phyloP scores from a whole-genome alignment of 2,888 invertebrate genomes.

The Cantharis lateralis region DNA sequence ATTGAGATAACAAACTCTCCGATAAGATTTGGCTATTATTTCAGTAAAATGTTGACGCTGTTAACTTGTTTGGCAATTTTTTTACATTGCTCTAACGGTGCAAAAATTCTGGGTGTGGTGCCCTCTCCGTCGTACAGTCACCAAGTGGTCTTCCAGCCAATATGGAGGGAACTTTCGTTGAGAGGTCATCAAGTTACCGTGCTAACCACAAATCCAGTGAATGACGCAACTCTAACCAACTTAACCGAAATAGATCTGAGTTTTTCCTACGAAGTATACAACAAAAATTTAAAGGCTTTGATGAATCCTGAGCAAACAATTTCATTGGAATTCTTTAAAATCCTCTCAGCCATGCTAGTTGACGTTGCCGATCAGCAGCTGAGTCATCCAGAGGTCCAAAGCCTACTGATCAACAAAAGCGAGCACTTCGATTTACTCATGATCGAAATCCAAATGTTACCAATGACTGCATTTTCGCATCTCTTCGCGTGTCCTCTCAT shows the following conservation, averaged over 20 bases:
- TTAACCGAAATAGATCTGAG: constrained; percentile 53
- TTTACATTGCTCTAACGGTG: constrained; percentile 16
- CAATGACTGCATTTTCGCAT: no score
- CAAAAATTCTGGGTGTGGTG: constrained; percentile 54
- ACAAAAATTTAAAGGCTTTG: neutral
- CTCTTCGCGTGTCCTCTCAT: constrained; percentile 41
- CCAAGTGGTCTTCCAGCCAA: constrained; percentile 55
- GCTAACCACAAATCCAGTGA: constrained; percentile 54
- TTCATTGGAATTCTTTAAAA: no score
- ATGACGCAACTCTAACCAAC: constrained; percentile 48
- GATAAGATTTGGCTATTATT: no score
- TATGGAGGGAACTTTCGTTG: constrained; percentile 54
- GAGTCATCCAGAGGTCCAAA: constrained; percentile 41
- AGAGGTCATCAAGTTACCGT: constrained; percentile 58
- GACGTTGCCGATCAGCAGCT: neutral
- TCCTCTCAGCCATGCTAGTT: no score
- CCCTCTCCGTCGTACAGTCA: constrained; percentile 58
- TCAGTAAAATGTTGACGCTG: neutral
- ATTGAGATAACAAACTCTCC: no score
- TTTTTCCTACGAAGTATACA: constrained; percentile 42
- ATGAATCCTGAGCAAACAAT: no score
- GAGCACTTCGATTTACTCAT: constrained; percentile 46
- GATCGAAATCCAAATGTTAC: constrained; percentile 43
- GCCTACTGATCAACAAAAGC: constrained; percentile 43
- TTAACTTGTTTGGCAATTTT: neutral